Percentiles rank a stretch among this genome's conserved stretches.
These are phyloP conservation scores for Penaeus monodon DNA, from an alignment of 2,888 invertebrate species.

Conservation along the genomic window DNA sequence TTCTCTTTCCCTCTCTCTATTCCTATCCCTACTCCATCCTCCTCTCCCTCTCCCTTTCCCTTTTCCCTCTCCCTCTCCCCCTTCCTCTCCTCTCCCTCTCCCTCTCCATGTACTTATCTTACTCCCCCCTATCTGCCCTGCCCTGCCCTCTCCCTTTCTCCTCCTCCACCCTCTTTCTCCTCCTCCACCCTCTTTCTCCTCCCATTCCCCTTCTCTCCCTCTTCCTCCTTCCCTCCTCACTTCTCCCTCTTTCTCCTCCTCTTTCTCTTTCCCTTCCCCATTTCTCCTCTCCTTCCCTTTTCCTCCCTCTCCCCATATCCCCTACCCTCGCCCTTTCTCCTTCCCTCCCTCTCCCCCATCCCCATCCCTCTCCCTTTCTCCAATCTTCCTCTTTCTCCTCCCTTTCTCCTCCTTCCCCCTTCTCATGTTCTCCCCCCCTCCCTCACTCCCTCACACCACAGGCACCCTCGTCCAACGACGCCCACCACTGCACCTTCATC, in stretches of 20 bases:
- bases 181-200: not conserved
- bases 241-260: not conserved
- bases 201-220: not conserved
- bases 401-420: not conserved
- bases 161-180: accelerated
- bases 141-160: not conserved
- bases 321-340: not conserved
- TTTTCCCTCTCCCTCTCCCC: not conserved
- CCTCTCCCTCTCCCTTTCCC: not conserved
- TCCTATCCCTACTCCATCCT: no score
- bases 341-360: no score
- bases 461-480: no score
- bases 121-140: not conserved
- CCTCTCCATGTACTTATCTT: not conserved
- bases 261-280: not conserved
- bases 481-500: not conserved
- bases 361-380: not conserved
- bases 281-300: not conserved
- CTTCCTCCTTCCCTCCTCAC: not conserved
- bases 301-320: no score
- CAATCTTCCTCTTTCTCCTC: not conserved
- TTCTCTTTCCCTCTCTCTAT: not conserved
- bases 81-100: no score
- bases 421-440: not conserved
- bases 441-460: not conserved